Conservation (phyloP, 1,140 invertebrate genomes). For the Sycobia sp. region DNA sequence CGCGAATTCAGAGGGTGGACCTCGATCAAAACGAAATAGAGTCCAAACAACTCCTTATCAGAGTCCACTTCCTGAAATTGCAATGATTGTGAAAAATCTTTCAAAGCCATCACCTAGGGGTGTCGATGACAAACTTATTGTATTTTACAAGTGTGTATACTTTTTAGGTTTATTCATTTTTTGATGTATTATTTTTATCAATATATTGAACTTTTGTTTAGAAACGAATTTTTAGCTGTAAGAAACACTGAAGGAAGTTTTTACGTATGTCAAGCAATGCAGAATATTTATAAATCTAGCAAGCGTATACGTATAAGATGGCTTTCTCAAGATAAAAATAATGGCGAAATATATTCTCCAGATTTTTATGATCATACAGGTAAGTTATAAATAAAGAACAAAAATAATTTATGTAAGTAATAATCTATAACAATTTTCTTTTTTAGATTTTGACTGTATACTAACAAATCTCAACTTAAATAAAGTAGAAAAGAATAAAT, state of each 20-base stretch:
- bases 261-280: constrained; percentile 88
- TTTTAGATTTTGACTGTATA: constrained; percentile 85
- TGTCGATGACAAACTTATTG: constrained; percentile 81
- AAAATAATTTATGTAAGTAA: constrained; percentile 25
- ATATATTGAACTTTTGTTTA: constrained; percentile 55
- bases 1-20: constrained; percentile 47
- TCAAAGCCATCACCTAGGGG: constrained; percentile 68
- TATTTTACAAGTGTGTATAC: constrained; percentile 77
- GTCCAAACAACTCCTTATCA: constrained; percentile 80
- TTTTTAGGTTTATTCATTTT: background rate
- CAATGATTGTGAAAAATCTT: constrained; percentile 73
- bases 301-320: constrained; percentile 86
- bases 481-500: constrained; percentile 75
- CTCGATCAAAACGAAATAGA: constrained; percentile 65
- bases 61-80: constrained; percentile 77
- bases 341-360: constrained; percentile 79
- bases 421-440: constrained; percentile 12
- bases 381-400: constrained; percentile 45
- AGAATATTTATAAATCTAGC: constrained; percentile 86
- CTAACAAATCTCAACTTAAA: constrained; percentile 83
- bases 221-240: constrained; percentile 88
- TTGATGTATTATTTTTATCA: constrained; percentile 19
- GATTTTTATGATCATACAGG: constrained; percentile 90
- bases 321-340: constrained; percentile 77
- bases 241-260: constrained; percentile 87